Base-by-base conservation (phyloP, 2,797 vertebrate genomes). In the Balearica regulorum region DNA sequence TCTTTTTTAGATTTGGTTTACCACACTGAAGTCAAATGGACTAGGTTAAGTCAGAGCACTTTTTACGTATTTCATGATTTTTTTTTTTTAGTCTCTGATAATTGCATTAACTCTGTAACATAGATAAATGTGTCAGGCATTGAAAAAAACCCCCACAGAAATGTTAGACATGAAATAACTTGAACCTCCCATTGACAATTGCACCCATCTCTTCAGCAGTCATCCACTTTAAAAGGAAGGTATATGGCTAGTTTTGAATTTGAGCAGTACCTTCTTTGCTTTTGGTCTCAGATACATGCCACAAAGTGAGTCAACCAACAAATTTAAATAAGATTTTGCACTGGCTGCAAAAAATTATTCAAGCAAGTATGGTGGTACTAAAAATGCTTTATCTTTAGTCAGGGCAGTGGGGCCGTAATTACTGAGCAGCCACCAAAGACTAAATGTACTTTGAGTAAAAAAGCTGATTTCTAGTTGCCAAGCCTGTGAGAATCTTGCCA, bases 301-400 rank as follows among this genome's bases (percentile, higher is more conserved):
- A 96, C 69, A 44, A 80, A 94, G 53, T 57, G 79, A 91, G 55
- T 87, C 75, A 95, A 79, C 33, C 57, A 94, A 82, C 72, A 94
- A 86, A 90, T 97, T 92, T 92, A 95, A 97, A 95, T 90, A 68
- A 75, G 71, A 77, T 80, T 87, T 95, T 97, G 82, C 65, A 89
- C 57, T 62, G 65, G 73, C 25, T 87, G 89, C 90, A 95, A 94
- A 92, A 97, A 96, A 88, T 80, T 93, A 94, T 90, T 96, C 83
- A 94, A 66, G 90, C 61, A 94, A 88, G 91, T 81, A 61, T 60
- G 92, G 90, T 62, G n/a, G 58, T 76, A 95, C 76, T 94, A 96
- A 95, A 95, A 97, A 96, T 89, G 18, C 15, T 96, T 87, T 78
- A 85, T 96, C 60, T 88, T 97, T 95, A 96, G 86, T 90, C 70